A percentile compares a stretch with the other conserved stretches of the same genome.
Evolutionary conservation across 2,888 invertebrate species (phyloP).

Genomic region (Hylaea fasciaria): DNA sequence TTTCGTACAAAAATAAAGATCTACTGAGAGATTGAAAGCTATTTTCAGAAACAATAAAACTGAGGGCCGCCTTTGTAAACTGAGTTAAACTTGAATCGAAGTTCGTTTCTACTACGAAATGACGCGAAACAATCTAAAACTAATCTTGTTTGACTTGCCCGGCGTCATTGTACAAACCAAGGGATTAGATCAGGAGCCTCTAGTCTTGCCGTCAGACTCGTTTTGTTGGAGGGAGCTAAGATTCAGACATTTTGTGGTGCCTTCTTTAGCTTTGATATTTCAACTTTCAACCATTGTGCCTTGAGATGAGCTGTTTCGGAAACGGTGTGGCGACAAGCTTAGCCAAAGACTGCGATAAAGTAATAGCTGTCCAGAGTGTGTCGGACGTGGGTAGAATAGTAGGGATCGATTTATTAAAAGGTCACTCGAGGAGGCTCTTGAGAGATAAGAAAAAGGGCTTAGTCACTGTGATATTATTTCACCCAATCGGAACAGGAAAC

Average conservation of each 20-base stretch:
- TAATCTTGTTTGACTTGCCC: slow-evolving; percentile 51
- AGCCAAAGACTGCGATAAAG: too few relatives aligned
- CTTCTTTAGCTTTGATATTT: too few relatives aligned
- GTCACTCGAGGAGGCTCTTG: too few relatives aligned
- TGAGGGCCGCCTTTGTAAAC: slow-evolving; percentile 14
- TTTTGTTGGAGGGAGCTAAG: slow-evolving; percentile 24
- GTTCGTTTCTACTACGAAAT: slow-evolving; percentile 29
- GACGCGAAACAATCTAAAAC: slow-evolving; percentile 42
- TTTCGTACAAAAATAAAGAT: slow-evolving; percentile 7
- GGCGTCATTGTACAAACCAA: slow-evolving; percentile 36
- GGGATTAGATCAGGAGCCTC: slow-evolving; percentile 12
- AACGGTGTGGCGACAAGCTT: too few relatives aligned
- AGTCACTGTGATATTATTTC: too few relatives aligned
- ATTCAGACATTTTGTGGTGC: not conserved
- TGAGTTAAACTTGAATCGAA: slow-evolving; percentile 31
- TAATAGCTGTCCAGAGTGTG: too few relatives aligned
- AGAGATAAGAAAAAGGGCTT: too few relatives aligned
- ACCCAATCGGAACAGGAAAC: too few relatives aligned
- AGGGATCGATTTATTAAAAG: too few relatives aligned
- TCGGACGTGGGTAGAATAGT: too few relatives aligned
- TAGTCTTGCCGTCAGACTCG: slow-evolving; percentile 12
- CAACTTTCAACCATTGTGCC: too few relatives aligned
- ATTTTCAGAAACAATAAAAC: slow-evolving; percentile 31
- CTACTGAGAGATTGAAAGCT: slow-evolving; percentile 11
- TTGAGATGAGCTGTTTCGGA: too few relatives aligned